These are phyloP conservation scores for Heterodera filipjevi DNA, from an alignment of 2,888 invertebrate species.

Conservation along the genomic window DNA sequence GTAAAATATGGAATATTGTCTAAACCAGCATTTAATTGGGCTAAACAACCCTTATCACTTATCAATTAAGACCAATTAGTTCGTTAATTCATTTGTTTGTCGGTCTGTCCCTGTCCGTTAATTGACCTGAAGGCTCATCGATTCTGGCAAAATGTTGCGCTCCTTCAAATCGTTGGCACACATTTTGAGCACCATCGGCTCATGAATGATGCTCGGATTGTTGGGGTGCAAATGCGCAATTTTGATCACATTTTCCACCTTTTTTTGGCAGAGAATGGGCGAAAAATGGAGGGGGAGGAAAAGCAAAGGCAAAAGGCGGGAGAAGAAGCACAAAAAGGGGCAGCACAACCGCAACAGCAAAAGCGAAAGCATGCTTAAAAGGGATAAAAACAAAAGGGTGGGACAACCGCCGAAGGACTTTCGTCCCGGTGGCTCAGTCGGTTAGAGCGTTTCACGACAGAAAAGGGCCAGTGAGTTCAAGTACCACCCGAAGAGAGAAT, in stretches of 20 bases:
- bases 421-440: too few relatives aligned
- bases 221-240: conserved; percentile 49
- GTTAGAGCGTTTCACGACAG: too few relatives aligned
- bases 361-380: not conserved
- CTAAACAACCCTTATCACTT: too few relatives aligned
- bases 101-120: too few relatives aligned
- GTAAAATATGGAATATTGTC: too few relatives aligned
- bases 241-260: conserved; percentile 31
- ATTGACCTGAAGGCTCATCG: conserved; percentile 41
- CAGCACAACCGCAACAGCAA: too few relatives aligned
- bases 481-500: too few relatives aligned
- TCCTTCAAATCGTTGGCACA: conserved; percentile 47
- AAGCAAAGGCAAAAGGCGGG: not conserved
- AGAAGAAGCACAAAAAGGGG: not conserved
- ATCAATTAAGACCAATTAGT: too few relatives aligned
- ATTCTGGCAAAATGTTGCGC: conserved; percentile 40
- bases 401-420: too few relatives aligned
- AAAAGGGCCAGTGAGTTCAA: too few relatives aligned
- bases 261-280: not conserved
- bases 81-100: too few relatives aligned
- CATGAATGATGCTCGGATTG: conserved; percentile 48
- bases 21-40: too few relatives aligned
- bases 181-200: conserved; percentile 45
- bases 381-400: not conserved
- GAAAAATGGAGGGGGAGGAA: not conserved